Evolutionary conservation across 2,888 invertebrate species (phyloP).

Genomic region (Microplitis manilae): DNA sequence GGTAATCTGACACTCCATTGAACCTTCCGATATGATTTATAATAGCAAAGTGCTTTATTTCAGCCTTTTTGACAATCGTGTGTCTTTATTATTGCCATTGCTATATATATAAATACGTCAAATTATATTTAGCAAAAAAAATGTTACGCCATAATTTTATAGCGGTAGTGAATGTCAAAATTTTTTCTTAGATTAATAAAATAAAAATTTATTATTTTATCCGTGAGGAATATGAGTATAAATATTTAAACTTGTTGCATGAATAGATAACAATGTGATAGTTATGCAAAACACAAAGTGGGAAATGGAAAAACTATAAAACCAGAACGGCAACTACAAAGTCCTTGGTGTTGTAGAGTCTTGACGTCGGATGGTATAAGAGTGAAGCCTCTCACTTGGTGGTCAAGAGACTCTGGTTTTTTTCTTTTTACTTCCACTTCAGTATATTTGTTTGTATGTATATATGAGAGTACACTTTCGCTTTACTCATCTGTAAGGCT

Average conservation of each 20-base stretch:
- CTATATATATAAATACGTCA: neutral
- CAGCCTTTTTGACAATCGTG: neutral
- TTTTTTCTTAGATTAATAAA: neutral
- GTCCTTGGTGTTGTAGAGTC: slow-evolving; percentile 16
- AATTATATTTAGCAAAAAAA: neutral
- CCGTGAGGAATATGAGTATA: neutral
- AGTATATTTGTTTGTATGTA: slow-evolving; percentile 7
- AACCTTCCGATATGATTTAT: slow-evolving; percentile 24
- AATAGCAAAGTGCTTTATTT: slow-evolving; percentile 11
- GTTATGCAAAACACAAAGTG: slow-evolving; percentile 33
- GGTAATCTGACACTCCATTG: slow-evolving; percentile 8
- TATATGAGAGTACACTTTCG: slow-evolving; percentile 11
- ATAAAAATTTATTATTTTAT: neutral
- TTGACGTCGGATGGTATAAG: slow-evolving; percentile 1
- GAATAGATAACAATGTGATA: slow-evolving; percentile 25
- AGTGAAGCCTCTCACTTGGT: slow-evolving; percentile 15
- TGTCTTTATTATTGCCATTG: neutral
- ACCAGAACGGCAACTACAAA: slow-evolving; percentile 33
- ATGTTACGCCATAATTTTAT: neutral
- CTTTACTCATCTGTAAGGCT: slow-evolving; percentile 32
- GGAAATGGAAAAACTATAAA: slow-evolving; percentile 42
- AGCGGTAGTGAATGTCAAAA: neutral
- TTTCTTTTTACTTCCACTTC: slow-evolving; percentile 15
- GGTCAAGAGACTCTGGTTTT: slow-evolving; percentile 30
- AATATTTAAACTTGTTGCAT: neutral